Conservation (phyloP, 2,113 vertebrate species). For the Phyllostomus hastatus region DNA sequence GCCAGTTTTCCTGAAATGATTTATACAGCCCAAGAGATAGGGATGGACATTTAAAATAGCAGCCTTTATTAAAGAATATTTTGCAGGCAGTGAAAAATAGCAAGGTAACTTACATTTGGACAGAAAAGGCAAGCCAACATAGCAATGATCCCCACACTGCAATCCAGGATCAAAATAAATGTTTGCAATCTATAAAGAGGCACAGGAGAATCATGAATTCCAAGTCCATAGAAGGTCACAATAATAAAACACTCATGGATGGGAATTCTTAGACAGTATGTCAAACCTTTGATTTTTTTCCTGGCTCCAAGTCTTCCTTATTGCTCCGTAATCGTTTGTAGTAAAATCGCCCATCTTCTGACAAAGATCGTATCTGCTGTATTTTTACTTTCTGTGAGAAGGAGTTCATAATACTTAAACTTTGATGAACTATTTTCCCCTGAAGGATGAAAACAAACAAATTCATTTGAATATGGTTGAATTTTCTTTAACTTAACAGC, state of each 20-base stretch:
- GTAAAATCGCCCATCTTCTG: conserved; percentile 95
- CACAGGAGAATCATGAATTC: conserved; percentile 28
- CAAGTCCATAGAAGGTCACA: not conserved
- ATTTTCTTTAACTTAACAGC: conserved; percentile 28
- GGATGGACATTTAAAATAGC: not conserved
- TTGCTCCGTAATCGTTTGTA: conserved; percentile 93
- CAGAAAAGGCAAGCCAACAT: conserved; percentile 96
- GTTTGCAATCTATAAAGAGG: conserved; percentile 93
- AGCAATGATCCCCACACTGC: conserved; percentile 95
- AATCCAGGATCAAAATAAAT: conserved; percentile 97
- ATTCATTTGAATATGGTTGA: not conserved
- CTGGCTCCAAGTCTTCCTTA: conserved; percentile 95
- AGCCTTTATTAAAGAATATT: not conserved
- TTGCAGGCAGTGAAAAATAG: not conserved
- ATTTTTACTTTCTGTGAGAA: conserved; percentile 97
- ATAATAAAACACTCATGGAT: not conserved
- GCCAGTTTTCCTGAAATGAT: not conserved
- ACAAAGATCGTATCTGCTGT: conserved; percentile 93
- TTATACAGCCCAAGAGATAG: not conserved
- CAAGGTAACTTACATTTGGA: conserved; percentile 90
- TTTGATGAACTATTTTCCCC: conserved; percentile 97
- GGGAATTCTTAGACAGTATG: not conserved
- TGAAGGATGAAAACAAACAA: conserved; percentile 72
- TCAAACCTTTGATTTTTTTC: conserved; percentile 95
- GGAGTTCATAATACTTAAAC: conserved; percentile 94